Evolutionary conservation across 2,113 vertebrate species (phyloP), one percentile per base, ranked within the genome.

Genomic region (Tachysurus fulvidraco): DNA sequence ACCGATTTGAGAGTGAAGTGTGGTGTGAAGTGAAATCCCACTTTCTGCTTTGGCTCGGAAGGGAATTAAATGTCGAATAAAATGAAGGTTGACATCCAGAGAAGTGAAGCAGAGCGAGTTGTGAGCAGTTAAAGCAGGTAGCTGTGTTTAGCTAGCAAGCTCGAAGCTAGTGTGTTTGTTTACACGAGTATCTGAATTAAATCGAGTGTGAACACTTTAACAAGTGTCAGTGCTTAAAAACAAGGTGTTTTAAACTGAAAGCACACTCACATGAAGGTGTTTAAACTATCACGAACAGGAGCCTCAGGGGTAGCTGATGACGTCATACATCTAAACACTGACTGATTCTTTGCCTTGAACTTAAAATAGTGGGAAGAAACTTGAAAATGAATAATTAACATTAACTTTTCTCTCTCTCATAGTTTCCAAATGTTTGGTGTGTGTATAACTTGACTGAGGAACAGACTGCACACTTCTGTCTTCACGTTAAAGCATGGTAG

Each of bases 81-180:
- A 77, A 59, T 28, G 28, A 25, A 67, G 25, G 19, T 71, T 54
- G 55, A 57, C 84, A 6, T 52, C 69, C 57, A 36, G 55, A 71
- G 54, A 60, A 44, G 59, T 71, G 80, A 81, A 60, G 59, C n/a
- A 76, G 82, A 77, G 44, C 55, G 44, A 55, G 78, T 73, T 36
- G 57, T 52, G 36, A 36, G 36, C 36, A 36, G 36, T 36, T 36
- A 36, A 36, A 36, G 36, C 85, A 89, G 88, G 91, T 91, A 86
- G 74, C 81, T 81, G 13, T 84, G 44, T 59, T 83, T 25, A 74
- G 79, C 80, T 59, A 41, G 41, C 69, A 4, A 65, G 57, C 23
- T 36, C 64, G 3, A 36, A 36, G 77, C 36, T 30, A 9, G 74
- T 85, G 16, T 78, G 69, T n/a, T 21, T 62, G 55, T 6, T 62